phyloP scores from a whole-genome alignment of 2,888 invertebrate genomes.

The Mythimna impura region DNA sequence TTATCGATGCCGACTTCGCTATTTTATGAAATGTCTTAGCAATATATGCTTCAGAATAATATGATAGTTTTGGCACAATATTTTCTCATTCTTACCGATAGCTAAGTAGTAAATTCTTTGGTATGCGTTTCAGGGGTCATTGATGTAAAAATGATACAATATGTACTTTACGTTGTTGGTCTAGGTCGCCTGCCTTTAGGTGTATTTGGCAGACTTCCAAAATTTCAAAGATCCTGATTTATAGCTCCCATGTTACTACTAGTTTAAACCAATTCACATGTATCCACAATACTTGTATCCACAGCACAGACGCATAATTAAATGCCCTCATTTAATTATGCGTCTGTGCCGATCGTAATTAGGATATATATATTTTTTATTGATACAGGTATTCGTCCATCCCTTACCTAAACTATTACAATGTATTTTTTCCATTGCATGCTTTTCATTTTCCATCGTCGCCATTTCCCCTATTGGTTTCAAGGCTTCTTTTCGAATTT shows the following conservation, averaged over 20 bases:
- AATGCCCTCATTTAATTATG: not conserved
- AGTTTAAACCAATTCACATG: constrained; percentile 33
- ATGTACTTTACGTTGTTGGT: constrained; percentile 55
- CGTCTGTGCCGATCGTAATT: no score
- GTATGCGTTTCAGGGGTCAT: constrained; percentile 14
- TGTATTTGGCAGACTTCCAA: constrained; percentile 66
- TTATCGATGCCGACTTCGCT: constrained; percentile 43
- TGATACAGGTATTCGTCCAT: no score
- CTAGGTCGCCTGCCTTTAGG: constrained; percentile 59
- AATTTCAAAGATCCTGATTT: constrained; percentile 56
- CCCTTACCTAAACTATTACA: no score
- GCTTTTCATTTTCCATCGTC: not conserved
- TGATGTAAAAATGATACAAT: constrained; percentile 55
- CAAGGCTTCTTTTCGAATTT: not conserved
- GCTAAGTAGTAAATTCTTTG: constrained; percentile 1
- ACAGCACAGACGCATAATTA: constrained; percentile 1
- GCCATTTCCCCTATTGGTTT: not conserved
- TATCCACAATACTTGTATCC: constrained; percentile 1
- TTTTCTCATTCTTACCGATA: constrained; percentile 14
- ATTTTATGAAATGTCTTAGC: constrained; percentile 41
- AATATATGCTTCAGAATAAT: constrained; percentile 37
- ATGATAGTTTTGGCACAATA: constrained; percentile 28
- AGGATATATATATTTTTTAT: no score
- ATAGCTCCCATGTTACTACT: constrained; percentile 44
- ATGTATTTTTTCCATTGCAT: no score